Evolutionary conservation across 2,888 invertebrate species (phyloP).

Genomic region (Sturmia bella): DNA sequence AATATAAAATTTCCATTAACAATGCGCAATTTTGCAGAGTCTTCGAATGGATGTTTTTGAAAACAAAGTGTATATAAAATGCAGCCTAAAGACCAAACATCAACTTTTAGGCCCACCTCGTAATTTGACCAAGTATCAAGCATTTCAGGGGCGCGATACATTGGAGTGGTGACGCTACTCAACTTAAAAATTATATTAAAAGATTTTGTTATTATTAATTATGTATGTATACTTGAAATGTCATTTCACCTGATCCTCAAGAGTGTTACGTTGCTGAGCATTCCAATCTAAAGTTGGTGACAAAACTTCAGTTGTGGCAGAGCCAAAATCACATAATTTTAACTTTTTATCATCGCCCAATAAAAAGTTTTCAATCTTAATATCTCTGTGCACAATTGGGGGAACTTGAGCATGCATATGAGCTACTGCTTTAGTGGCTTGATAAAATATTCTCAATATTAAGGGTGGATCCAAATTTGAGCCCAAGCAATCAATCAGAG

Average conservation of each 20-base stretch:
- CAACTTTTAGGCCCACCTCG: conserved; percentile 93
- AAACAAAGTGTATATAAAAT: conserved; percentile 95
- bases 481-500: conserved; percentile 79
- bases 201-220: not conserved
- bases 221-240: conserved; percentile 11
- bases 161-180: conserved; percentile 87
- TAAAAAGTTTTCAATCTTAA: conserved; percentile 97
- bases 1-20: conserved; percentile 96
- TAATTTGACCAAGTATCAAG: conserved; percentile 98
- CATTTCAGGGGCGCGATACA: conserved; percentile 99
- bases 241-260: conserved; percentile 93
- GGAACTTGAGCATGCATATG: conserved; percentile 96
- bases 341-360: conserved; percentile 92
- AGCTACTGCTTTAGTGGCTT: conserved; percentile 93
- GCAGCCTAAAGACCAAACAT: conserved; percentile 99
- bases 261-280: conserved; percentile 92
- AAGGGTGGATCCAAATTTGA: conserved; percentile 82
- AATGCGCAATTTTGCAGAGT: conserved; percentile 96
- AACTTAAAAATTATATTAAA: conserved; percentile 68
- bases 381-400: conserved; percentile 96
- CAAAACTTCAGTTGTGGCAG: conserved; percentile 92
- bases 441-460: conserved; percentile 93
- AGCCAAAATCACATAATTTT: conserved; percentile 99
- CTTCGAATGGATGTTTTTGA: conserved; percentile 98
- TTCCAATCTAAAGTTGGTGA: conserved; percentile 95